Conservation (phyloP, 2,797 vertebrate species). For the Sebastes goodei region DNA sequence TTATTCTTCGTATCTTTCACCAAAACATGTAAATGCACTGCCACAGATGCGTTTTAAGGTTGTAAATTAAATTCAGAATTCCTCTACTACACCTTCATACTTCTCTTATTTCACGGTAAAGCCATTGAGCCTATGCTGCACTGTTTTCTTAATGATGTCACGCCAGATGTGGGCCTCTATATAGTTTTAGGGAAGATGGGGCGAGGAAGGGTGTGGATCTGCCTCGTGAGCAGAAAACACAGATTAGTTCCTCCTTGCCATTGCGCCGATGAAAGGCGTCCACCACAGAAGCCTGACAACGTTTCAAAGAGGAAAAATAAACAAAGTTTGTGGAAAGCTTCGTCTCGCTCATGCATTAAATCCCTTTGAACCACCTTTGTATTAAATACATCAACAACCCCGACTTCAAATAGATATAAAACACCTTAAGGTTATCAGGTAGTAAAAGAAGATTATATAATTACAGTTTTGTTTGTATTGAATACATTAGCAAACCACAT, state of each 20-base stretch:
- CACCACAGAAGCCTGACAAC: constrained; percentile 14
- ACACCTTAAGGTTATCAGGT: not conserved
- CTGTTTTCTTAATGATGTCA: constrained; percentile 75
- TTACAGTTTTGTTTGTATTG: not conserved
- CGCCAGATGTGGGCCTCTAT: constrained; percentile 72
- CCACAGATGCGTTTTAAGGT: constrained; percentile 2
- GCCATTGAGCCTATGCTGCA: not conserved
- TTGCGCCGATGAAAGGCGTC: constrained; percentile 56
- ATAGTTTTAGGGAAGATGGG: constrained; percentile 43
- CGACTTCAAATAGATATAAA: not conserved
- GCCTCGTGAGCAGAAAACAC: constrained; percentile 58
- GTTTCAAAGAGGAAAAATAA: constrained; percentile 25
- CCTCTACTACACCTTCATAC: not conserved
- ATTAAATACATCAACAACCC: constrained; percentile 5
- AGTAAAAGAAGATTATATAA: not conserved
- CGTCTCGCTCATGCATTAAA: not conserved
- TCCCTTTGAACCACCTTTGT: not conserved
- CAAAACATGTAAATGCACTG: constrained; percentile 9
- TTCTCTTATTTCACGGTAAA: constrained; percentile 4
- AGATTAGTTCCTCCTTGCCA: constrained; percentile 64
- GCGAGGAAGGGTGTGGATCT: constrained; percentile 65
- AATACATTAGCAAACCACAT: not conserved
- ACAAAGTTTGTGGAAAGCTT: constrained; percentile 12
- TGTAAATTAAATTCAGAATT: constrained; percentile 4
- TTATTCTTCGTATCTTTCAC: not conserved